Evolutionary conservation across 1,140 invertebrate genomes (phyloP).

Genomic region (Andricus grossulariae): DNA sequence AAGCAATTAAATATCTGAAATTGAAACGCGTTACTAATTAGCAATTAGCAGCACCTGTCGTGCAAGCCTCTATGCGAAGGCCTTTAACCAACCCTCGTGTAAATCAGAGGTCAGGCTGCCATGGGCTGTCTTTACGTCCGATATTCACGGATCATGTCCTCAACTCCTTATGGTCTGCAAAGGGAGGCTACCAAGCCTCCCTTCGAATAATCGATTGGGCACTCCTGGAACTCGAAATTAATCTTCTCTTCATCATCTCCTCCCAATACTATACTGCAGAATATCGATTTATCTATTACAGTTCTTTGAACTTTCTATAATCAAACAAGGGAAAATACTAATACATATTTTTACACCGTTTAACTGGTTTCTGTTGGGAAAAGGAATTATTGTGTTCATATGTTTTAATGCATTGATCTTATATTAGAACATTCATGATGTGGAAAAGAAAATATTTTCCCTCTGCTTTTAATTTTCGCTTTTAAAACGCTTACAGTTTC

Average conservation of each 20-base stretch:
- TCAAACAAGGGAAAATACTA: too few species aligned
- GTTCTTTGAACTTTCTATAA: too few species aligned
- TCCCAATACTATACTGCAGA: not conserved
- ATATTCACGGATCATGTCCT: constrained; percentile 10
- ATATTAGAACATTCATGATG: too few species aligned
- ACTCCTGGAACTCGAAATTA: constrained; percentile 24
- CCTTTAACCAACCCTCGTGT: not conserved
- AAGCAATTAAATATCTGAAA: constrained; percentile 11
- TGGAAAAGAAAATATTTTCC: too few species aligned
- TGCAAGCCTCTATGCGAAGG: not conserved
- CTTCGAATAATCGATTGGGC: constrained; percentile 13
- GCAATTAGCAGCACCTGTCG: constrained; percentile 21
- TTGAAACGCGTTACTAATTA: constrained; percentile 16
- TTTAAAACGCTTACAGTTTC: too few species aligned
- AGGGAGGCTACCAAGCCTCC: constrained; percentile 1
- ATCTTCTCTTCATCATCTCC: constrained; percentile 1
- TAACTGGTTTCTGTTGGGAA: too few species aligned
- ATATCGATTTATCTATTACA: too few species aligned
- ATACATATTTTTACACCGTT: too few species aligned
- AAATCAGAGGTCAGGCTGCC: constrained; percentile 10
- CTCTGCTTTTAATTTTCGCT: too few species aligned
- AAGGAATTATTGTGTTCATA: too few species aligned
- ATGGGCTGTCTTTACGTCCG: not conserved
- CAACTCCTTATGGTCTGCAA: not conserved
- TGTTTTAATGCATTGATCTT: too few species aligned